These are phyloP conservation scores for Nothoprocta pentlandii DNA, from an alignment of 2,113 vertebrate genomes.

Conservation along the genomic window DNA sequence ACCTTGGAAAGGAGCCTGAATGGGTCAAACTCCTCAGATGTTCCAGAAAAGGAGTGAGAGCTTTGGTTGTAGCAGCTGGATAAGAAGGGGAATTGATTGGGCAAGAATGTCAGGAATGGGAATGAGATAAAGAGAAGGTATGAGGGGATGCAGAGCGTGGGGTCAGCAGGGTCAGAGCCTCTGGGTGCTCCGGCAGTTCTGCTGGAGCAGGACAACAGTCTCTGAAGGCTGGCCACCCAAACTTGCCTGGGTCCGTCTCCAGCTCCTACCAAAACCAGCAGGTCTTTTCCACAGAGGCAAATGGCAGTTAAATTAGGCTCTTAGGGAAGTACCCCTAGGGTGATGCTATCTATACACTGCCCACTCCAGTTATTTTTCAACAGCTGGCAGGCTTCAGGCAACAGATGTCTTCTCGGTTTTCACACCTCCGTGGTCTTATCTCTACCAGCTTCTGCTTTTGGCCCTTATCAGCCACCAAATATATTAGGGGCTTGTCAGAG, in stretches of 20 bases:
- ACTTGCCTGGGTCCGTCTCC: background rate
- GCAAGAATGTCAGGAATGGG: constrained; percentile 60
- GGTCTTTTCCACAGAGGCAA: background rate
- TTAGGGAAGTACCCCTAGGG: constrained; percentile 29
- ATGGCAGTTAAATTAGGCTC: background rate
- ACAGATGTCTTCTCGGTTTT: constrained; percentile 46
- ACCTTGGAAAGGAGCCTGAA: background rate
- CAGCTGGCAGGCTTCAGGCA: constrained; percentile 55
- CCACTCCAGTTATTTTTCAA: constrained; percentile 23
- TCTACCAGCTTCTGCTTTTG: constrained; percentile 64
- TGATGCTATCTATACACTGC: background rate
- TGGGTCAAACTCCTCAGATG: background rate
- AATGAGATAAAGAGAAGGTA: constrained; percentile 48
- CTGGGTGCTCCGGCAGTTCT: background rate
- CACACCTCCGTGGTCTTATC: constrained; percentile 46
- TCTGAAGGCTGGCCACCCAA: background rate
- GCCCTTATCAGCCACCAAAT: constrained; percentile 36
- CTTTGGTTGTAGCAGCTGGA: constrained; percentile 4
- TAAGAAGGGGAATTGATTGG: constrained; percentile 3
- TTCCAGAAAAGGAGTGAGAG: background rate
- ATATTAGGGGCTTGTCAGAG: background rate
- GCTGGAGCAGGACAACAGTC: background rate
- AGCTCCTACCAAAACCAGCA: background rate
- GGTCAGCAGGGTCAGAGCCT: constrained; percentile 21
- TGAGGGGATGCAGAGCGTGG: background rate